A percentile compares a stretch with the other conserved stretches of the same genome.
Conservation (phyloP, 2,797 vertebrate species). For the Rhynchonycteris naso region DNA sequence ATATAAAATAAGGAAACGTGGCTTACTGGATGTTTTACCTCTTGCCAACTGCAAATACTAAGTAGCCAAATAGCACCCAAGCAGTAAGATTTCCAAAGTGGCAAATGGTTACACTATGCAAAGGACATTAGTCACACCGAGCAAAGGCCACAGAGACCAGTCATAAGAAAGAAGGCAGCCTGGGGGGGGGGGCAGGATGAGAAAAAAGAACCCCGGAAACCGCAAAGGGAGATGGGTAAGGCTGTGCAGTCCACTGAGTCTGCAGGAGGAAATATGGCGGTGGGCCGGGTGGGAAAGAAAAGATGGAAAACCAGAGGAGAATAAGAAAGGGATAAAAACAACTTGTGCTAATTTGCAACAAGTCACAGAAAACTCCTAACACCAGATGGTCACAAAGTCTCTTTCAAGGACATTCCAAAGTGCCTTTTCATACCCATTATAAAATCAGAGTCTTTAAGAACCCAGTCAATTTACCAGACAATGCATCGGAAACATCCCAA, state of each 20-base stretch:
- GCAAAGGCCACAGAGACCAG: not conserved
- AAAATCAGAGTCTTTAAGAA: slow-evolving; percentile 9
- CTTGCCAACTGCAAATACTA: not conserved
- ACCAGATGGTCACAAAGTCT: not conserved
- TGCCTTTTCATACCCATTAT: not conserved
- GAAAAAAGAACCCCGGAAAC: not conserved
- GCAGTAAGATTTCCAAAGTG: not conserved
- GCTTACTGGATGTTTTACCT: not conserved
- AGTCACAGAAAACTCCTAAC: not conserved
- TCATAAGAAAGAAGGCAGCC: not conserved
- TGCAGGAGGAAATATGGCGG: not conserved
- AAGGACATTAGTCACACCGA: not conserved
- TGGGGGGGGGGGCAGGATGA: not conserved
- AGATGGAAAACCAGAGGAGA: not conserved
- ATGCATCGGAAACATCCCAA: not conserved
- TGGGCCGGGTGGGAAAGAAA: fast-evolving
- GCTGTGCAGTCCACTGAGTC: too few species aligned
- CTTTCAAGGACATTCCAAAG: not conserved
- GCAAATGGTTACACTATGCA: not conserved
- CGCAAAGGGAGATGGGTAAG: not conserved
- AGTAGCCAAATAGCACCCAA: not conserved
- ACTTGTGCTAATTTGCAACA: not conserved
- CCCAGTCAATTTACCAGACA: not conserved
- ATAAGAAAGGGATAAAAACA: not conserved
- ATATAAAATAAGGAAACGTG: not conserved